These are phyloP conservation scores for Tympanuchus pallidicinctus DNA, from an alignment of 2,113 vertebrate species.

Conservation along the genomic window DNA sequence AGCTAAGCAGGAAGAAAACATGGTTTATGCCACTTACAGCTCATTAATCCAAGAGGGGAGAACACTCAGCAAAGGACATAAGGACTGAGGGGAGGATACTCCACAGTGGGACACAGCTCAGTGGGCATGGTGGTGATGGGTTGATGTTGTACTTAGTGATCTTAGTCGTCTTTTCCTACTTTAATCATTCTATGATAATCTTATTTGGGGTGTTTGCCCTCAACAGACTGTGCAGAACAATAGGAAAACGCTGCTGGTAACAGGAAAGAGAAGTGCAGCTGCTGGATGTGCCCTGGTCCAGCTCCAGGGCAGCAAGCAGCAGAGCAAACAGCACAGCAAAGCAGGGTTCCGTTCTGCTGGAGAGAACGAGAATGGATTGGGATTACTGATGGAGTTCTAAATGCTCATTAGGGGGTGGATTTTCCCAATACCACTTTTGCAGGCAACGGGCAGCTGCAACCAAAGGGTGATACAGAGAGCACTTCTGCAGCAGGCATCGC, in stretches of 20 bases:
- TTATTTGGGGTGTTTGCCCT: not conserved
- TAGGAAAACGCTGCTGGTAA: not conserved
- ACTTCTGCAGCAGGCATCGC: not conserved
- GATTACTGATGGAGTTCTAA: not conserved
- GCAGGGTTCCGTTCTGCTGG: fast-evolving
- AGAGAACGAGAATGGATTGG: not conserved
- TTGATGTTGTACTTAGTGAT: no score
- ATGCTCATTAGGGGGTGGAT: not conserved
- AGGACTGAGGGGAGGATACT: not conserved
- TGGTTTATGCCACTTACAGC: fast-evolving
- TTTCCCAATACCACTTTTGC: not conserved
- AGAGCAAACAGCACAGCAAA: not conserved
- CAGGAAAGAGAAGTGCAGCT: no score
- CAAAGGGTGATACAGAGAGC: fast-evolving
- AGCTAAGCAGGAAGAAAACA: not conserved
- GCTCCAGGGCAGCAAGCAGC: not conserved
- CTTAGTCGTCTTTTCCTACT: no score
- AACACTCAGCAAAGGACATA: not conserved
- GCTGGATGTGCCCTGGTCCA: not conserved
- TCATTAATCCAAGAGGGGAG: not conserved
- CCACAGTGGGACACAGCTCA: no score
- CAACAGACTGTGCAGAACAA: fast-evolving
- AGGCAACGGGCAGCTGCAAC: not conserved
- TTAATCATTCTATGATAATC: no score
- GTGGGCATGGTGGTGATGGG: no score